Evolutionary conservation across 2,888 invertebrate species (phyloP).

Genomic region (Amphipyra tragopoginis): DNA sequence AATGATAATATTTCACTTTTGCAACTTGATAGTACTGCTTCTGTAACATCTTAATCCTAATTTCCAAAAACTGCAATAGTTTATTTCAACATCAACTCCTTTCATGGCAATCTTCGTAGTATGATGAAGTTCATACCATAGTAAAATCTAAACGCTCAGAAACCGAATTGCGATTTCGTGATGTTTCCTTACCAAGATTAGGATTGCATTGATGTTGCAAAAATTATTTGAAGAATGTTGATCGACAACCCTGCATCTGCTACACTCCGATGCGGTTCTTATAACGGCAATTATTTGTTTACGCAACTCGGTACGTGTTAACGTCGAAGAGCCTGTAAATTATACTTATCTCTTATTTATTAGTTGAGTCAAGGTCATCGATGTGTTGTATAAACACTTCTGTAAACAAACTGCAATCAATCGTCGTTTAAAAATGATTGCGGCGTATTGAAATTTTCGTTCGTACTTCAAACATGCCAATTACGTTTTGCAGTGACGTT

Average conservation of each 20-base stretch:
- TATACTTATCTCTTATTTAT: slow-evolving; percentile 64
- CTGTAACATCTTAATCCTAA: slow-evolving; percentile 17
- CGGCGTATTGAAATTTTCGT: slow-evolving; percentile 11
- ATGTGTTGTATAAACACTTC: slow-evolving; percentile 23
- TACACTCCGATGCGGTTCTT: slow-evolving; percentile 66
- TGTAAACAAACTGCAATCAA: slow-evolving; percentile 5
- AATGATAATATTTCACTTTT: slow-evolving; percentile 20
- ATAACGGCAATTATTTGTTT: slow-evolving; percentile 76
- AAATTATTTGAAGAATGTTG: slow-evolving; percentile 14
- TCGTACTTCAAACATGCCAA: slow-evolving; percentile 4
- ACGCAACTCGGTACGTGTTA: slow-evolving; percentile 64
- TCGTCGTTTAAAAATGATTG: slow-evolving; percentile 9
- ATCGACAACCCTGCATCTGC: slow-evolving; percentile 55
- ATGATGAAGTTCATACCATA: no score
- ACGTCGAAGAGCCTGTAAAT: slow-evolving; percentile 52
- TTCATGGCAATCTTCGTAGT: slow-evolving; percentile 2
- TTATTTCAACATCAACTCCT: slow-evolving; percentile 15
- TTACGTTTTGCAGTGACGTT: slow-evolving; percentile 12
- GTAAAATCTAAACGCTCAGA: neutral
- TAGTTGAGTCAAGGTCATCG: slow-evolving; percentile 67
- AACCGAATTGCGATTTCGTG: slow-evolving; percentile 14
- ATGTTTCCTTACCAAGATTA: slow-evolving; percentile 13
- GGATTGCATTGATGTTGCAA: slow-evolving; percentile 10
- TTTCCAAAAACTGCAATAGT: slow-evolving; percentile 1
- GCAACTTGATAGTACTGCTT: slow-evolving; percentile 8